phyloP scores from a whole-genome alignment of 2,888 invertebrate genomes.

The Melanostoma scalare region DNA sequence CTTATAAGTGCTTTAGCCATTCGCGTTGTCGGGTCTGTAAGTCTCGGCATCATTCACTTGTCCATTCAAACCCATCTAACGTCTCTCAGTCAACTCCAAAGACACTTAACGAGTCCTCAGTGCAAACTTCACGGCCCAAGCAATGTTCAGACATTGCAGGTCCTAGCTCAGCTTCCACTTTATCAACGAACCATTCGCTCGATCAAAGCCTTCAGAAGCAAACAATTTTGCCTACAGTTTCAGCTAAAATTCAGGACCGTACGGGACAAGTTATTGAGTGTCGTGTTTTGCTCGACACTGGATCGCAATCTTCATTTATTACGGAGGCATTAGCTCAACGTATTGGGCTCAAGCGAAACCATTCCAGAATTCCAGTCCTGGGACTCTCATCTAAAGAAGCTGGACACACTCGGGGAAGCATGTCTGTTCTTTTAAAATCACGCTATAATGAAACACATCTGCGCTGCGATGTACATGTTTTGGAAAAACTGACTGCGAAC shows the following conservation, averaged over 20 bases:
- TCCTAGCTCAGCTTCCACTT: background rate
- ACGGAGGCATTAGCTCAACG: constrained; percentile 2
- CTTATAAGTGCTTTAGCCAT: too few species aligned
- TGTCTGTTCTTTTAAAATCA: background rate
- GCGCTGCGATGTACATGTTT: background rate
- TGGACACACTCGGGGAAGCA: background rate
- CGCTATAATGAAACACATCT: constrained; percentile 1
- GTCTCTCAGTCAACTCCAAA: too few species aligned
- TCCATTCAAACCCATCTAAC: too few species aligned
- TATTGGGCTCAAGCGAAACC: background rate
- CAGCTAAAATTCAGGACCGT: background rate
- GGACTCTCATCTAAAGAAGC: background rate
- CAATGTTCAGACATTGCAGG: too few species aligned
- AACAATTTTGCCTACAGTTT: constrained; percentile 12
- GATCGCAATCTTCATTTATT: background rate
- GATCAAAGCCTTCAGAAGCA: background rate
- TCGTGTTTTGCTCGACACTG: background rate
- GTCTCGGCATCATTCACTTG: too few species aligned
- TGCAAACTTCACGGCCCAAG: background rate
- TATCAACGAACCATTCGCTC: background rate
- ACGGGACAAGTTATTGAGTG: background rate
- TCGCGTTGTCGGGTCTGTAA: too few species aligned
- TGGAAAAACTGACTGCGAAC: constrained; percentile 1
- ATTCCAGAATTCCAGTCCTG: constrained; percentile 2
- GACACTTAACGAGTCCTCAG: background rate